These are phyloP conservation scores for Eupelmus urozonus DNA, from an alignment of 2,888 invertebrate genomes.

Conservation along the genomic window DNA sequence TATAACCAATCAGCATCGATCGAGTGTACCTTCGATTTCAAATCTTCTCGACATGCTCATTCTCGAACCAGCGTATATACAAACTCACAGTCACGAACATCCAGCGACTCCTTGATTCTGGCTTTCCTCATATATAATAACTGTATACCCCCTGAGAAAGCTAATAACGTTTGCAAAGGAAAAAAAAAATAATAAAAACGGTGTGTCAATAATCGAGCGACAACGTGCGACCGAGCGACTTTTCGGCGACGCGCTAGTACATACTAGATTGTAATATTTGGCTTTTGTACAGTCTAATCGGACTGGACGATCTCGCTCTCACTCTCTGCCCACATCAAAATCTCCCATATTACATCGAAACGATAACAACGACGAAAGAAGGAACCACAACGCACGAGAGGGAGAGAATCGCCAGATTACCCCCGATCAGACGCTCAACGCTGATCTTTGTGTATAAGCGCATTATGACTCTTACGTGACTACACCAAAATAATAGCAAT, in stretches of 20 bases:
- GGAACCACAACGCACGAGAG: neutral
- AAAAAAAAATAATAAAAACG: constrained; percentile 30
- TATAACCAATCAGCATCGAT: constrained; percentile 22
- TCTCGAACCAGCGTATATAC: constrained; percentile 39
- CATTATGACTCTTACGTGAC: constrained; percentile 42
- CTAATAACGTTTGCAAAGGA: constrained; percentile 28
- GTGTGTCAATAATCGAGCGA: constrained; percentile 40
- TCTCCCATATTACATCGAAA: constrained; percentile 41
- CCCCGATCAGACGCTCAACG: neutral
- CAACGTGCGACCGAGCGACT: neutral
- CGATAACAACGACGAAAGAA: constrained; percentile 37
- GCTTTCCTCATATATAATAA: neutral
- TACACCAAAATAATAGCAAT: constrained; percentile 37
- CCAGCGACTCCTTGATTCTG: neutral
- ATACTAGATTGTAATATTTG: constrained; percentile 69
- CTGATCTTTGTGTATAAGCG: neutral
- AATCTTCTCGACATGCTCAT: neutral
- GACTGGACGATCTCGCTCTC: constrained; percentile 48
- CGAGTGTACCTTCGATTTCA: constrained; percentile 17
- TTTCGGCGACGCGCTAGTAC: constrained; percentile 38
- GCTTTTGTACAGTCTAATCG: constrained; percentile 68
- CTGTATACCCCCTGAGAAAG: constrained; percentile 51
- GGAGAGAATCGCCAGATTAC: neutral
- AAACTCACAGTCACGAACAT: constrained; percentile 26
- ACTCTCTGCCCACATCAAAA: neutral